Base-by-base conservation (phyloP, 2,113 vertebrate species). In the Archilochus colubris region DNA sequence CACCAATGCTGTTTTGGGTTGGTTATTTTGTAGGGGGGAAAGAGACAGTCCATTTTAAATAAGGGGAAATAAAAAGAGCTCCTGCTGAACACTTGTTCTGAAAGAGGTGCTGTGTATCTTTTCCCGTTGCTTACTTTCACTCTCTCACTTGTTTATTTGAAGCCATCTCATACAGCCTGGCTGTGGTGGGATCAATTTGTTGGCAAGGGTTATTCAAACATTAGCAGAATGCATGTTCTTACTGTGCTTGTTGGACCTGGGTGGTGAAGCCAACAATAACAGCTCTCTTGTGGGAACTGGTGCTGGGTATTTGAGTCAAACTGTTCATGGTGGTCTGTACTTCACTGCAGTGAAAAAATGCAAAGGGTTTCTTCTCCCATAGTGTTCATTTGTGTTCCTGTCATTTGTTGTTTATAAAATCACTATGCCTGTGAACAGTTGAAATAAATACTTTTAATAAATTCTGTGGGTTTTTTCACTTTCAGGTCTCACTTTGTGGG, bases 121-220 rank as follows among this genome's bases (percentile, higher is more conserved):
- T 48, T 76, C 12, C 50, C 83, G 89, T 69, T 58, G 7, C 36
- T 48, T 66, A 30, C 38, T 73, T 62, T 53, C 82, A 27, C 38
- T 73, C 58, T 53, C 82, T 89, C 82, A 44, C n/a, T 93, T 94
- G 82, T 64, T 74, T 94, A 70, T 86, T 92, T 94, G 74, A 95
- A 92, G 69, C 40, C 67, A 82, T 84, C 95, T 91, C 78, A 51
- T 87, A 24, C 67, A 95, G 91, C 63, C 77, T n/a, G 63, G 82
- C 84, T 96, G 92, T 84, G 95, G 25, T 96, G 95, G 91, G 94
- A 97, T 98, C 97, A 97, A 96, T 98, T 97, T 97, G 85, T 98
- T 97, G 95, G 97, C 96, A 97, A 94, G 89, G 96, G 93, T 97
- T 98, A 96, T 96, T 97, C 96, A 97, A 97, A 97, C 95, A 97